Evolutionary conservation across 2,113 vertebrate genomes (phyloP).

Genomic region (Herpailurus yagouaroundi): DNA sequence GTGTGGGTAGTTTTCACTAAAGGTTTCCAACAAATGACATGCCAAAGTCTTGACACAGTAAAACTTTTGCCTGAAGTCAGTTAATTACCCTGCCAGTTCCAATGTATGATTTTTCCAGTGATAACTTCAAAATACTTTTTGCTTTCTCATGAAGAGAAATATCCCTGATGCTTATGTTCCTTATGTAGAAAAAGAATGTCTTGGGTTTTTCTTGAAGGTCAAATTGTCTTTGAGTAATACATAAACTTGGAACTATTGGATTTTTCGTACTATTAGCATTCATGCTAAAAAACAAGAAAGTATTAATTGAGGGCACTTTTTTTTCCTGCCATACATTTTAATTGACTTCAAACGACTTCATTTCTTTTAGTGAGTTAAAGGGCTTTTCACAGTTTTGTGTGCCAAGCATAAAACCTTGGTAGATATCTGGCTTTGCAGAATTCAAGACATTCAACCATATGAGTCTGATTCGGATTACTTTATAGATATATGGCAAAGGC

Average conservation of each 20-base stretch:
- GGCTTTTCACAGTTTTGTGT: background rate
- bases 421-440: background rate
- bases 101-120: conserved; percentile 80
- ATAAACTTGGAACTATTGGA: background rate
- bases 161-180: background rate
- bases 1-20: conserved; percentile 69
- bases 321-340: background rate
- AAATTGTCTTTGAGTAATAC: background rate
- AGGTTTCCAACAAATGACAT: conserved; percentile 63
- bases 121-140: conserved; percentile 70
- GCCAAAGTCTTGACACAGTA: conserved; percentile 76
- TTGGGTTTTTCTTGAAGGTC: conserved; percentile 11
- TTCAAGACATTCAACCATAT: background rate
- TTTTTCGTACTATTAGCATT: background rate
- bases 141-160: conserved; percentile 65
- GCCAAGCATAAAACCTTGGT: background rate
- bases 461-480: background rate
- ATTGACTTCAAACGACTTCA: background rate
- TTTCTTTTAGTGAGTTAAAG: background rate
- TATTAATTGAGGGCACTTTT: background rate
- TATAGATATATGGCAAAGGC: background rate
- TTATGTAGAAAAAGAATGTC: background rate
- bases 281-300: background rate
- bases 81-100: conserved; percentile 76
- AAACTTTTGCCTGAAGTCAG: conserved; percentile 68